Evolutionary conservation across 2,113 vertebrate species (phyloP).

Genomic region (Sorex fumeus): DNA sequence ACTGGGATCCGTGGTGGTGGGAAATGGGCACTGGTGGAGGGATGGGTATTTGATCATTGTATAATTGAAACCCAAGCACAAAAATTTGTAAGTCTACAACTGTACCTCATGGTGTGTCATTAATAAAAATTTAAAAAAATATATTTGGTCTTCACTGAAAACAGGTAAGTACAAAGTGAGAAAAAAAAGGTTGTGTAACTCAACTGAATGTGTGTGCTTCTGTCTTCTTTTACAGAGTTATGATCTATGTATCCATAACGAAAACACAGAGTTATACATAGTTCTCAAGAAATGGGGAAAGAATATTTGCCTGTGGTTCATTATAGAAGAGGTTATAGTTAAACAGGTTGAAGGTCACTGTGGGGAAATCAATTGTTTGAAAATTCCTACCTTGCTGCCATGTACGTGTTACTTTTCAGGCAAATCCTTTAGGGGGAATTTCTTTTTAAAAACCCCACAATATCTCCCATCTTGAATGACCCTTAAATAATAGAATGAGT

Average conservation of each 20-base stretch:
- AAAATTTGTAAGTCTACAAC: too few relatives aligned
- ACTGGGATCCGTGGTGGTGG: too few relatives aligned
- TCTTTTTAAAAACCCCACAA: background rate
- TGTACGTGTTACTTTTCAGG: conserved; percentile 48
- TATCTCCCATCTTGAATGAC: conserved; percentile 37
- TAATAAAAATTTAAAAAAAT: too few relatives aligned
- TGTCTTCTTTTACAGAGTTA: conserved; percentile 11
- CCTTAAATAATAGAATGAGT: background rate
- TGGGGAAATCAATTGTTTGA: conserved; percentile 34
- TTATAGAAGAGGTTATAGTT: conserved; percentile 6
- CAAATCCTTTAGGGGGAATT: background rate
- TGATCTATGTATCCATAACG: conserved; percentile 6
- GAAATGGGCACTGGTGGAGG: too few relatives aligned
- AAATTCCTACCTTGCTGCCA: conserved; percentile 48
- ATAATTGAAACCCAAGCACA: too few relatives aligned
- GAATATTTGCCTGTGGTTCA: background rate
- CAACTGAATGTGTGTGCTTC: too few relatives aligned
- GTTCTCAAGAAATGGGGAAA: background rate
- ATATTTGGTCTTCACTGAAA: conserved; percentile 52
- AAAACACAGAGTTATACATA: background rate
- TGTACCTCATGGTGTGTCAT: too few relatives aligned
- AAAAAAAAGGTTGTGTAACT: background rate
- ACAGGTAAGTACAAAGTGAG: background rate
- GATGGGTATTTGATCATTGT: too few relatives aligned
- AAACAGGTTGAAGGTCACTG: background rate